phyloP scores from a whole-genome alignment of 2,113 vertebrate genomes.

The Aldabrachelys gigantea region DNA sequence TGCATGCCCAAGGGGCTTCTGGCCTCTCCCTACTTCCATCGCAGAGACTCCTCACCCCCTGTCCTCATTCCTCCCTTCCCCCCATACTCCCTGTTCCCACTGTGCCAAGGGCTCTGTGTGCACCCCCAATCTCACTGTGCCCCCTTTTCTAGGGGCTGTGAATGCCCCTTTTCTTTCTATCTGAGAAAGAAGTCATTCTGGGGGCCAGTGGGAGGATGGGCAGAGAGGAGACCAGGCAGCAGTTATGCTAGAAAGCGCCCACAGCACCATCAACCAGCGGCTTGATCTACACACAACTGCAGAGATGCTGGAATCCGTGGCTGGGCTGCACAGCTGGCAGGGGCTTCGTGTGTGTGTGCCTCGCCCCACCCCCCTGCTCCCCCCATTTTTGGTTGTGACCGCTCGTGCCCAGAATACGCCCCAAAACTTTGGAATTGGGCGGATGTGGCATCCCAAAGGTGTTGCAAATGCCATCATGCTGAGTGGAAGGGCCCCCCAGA shows the following conservation, averaged over 20 bases:
- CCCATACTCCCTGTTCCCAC: background rate
- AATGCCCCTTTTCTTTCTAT: too few relatives aligned
- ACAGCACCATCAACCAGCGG: too few relatives aligned
- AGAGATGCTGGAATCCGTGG: too few relatives aligned
- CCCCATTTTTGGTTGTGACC: background rate
- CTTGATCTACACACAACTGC: too few relatives aligned
- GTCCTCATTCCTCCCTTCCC: background rate
- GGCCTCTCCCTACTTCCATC: background rate
- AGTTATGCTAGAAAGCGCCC: too few relatives aligned
- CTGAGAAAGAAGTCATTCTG: background rate
- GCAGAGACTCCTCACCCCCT: background rate
- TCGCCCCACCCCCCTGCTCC: rapidly evolving
- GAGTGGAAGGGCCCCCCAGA: too few relatives aligned
- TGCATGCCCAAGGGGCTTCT: too few relatives aligned
- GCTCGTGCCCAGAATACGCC: too few relatives aligned
- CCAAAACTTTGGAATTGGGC: too few relatives aligned
- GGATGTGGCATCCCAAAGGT: too few relatives aligned
- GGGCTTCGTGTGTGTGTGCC: background rate
- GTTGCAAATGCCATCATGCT: too few relatives aligned
- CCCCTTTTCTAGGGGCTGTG: background rate
- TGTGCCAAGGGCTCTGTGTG: background rate
- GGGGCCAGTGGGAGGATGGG: background rate
- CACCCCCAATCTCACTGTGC: background rate
- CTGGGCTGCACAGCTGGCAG: too few relatives aligned
- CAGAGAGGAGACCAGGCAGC: background rate